Evolutionary conservation across 2,797 vertebrate genomes (phyloP).

Genomic region (Sebastes iracundus): DNA sequence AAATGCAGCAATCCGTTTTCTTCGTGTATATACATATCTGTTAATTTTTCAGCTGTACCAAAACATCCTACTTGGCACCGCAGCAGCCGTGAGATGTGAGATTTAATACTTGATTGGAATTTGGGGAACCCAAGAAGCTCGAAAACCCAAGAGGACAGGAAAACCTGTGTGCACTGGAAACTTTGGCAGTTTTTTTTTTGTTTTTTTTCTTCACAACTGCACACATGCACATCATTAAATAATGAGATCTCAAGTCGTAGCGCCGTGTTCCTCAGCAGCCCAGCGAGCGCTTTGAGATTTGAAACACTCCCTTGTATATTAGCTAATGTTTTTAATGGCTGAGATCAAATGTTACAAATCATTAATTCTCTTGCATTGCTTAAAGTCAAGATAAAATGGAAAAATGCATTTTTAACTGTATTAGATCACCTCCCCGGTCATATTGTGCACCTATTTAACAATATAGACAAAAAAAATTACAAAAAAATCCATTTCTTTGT

Average conservation of each 20-base stretch:
- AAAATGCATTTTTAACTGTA: too few relatives aligned
- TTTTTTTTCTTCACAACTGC: not conserved
- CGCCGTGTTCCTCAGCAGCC: not conserved
- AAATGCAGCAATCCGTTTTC: conserved; percentile 9
- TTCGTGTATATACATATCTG: not conserved
- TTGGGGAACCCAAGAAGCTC: conserved; percentile 41
- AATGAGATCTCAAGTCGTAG: conserved; percentile 24
- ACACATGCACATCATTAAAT: conserved; percentile 53
- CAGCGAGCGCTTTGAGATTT: not conserved
- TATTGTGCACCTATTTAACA: too few relatives aligned
- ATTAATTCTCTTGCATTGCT: not conserved
- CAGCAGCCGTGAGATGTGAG: conserved; percentile 42
- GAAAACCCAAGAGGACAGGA: conserved; percentile 23
- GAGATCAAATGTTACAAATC: not conserved
- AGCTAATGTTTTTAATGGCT: conserved; percentile 2
- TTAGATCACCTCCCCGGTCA: too few relatives aligned
- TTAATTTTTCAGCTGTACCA: conserved; percentile 36
- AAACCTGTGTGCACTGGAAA: conserved; percentile 28
- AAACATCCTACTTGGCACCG: conserved; percentile 55
- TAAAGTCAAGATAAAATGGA: too few relatives aligned
- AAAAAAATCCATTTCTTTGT: rapidly evolving
- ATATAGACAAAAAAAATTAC: too few relatives aligned
- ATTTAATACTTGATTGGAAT: conserved; percentile 66
- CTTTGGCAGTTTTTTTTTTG: not conserved
- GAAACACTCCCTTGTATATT: not conserved